Evolutionary conservation across 2,888 invertebrate species (phyloP).

Genomic region (Scaptomyza caliginosa): DNA sequence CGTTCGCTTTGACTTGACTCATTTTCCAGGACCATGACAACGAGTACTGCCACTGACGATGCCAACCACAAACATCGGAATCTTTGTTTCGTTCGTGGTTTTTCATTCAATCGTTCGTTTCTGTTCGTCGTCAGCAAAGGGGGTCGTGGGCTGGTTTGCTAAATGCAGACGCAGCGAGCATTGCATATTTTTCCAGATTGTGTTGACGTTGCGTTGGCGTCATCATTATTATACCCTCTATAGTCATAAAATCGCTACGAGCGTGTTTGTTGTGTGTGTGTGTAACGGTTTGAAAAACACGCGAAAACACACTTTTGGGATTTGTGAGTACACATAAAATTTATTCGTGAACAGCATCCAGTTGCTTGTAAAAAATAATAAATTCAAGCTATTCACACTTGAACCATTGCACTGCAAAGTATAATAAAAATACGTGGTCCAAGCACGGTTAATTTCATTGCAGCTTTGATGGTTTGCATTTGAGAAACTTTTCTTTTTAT

Average conservation of each 20-base stretch:
- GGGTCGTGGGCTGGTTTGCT: neutral
- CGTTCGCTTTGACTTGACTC: constrained; percentile 59
- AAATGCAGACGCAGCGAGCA: constrained; percentile 37
- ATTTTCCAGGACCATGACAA: constrained; percentile 49
- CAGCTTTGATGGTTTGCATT: no score
- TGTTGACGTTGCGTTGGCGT: constrained; percentile 55
- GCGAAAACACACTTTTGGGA: neutral
- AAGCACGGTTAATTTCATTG: no score
- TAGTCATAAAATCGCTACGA: constrained; percentile 1
- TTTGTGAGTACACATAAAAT: neutral
- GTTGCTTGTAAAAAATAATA: neutral
- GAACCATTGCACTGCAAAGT: no score
- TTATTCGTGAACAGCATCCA: neutral
- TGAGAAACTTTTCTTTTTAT: no score
- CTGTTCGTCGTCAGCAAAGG: neutral
- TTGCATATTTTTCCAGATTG: constrained; percentile 55
- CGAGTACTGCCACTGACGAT: constrained; percentile 11
- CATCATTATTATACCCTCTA: constrained; percentile 43
- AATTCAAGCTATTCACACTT: neutral
- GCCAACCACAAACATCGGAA: constrained; percentile 16
- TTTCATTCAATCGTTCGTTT: neutral
- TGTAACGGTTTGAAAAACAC: neutral
- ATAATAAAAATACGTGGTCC: no score
- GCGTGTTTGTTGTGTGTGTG: constrained; percentile 1
- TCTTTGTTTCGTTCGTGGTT: constrained; percentile 8